These are phyloP conservation scores for Lepus europaeus DNA, from an alignment of 2,113 vertebrate species.

Conservation along the genomic window DNA sequence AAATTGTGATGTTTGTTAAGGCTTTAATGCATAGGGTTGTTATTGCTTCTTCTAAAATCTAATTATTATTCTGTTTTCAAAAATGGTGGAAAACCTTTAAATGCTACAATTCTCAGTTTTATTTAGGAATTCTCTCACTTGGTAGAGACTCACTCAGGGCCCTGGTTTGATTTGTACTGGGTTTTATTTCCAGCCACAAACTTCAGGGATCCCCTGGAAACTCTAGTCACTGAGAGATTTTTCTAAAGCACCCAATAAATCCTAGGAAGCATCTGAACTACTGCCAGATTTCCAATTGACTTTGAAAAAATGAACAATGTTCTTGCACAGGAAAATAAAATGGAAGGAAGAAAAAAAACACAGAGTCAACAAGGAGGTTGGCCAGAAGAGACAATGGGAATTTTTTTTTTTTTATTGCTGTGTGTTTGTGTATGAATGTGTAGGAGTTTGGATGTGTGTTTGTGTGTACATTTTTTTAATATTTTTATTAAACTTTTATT, in stretches of 20 bases:
- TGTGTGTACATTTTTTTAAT: no score
- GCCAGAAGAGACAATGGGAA: not conserved
- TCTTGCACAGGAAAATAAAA: conserved; percentile 59
- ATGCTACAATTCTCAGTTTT: not conserved
- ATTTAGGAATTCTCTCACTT: not conserved
- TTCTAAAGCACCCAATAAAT: conserved; percentile 76
- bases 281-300: conserved; percentile 65
- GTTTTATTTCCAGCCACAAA: conserved; percentile 64
- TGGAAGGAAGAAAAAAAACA: not conserved
- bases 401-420: no score
- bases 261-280: conserved; percentile 66
- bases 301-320: conserved; percentile 68
- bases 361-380: not conserved
- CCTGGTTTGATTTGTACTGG: conserved; percentile 39
- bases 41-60: not conserved
- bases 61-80: not conserved
- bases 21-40: not conserved
- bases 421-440: no score
- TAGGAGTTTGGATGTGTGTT: no score
- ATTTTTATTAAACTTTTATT: no score
- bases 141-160: not conserved
- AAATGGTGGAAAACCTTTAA: not conserved
- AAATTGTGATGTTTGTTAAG: not conserved
- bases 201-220: conserved; percentile 71
- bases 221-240: conserved; percentile 64